These are phyloP conservation scores for Desoria tigrina DNA, from an alignment of 2,888 invertebrate genomes.

Conservation along the genomic window DNA sequence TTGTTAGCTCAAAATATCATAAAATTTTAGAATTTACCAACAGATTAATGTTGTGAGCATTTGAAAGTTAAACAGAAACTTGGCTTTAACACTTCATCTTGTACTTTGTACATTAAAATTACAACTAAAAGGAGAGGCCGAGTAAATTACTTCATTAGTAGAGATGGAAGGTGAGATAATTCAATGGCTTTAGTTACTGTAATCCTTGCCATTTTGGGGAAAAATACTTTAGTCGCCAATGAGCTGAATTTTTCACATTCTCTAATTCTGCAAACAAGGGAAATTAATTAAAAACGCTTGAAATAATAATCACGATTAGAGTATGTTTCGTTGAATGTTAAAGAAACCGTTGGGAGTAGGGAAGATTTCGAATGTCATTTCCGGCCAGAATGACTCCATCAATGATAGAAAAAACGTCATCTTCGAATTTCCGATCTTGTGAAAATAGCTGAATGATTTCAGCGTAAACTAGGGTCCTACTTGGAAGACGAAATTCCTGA, in stretches of 20 bases:
- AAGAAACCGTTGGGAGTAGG: slow-evolving; percentile 7
- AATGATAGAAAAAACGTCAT: slow-evolving; percentile 1
- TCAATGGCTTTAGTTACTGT: neutral
- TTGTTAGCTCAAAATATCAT: no score
- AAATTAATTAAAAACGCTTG: neutral
- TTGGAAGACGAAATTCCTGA: slow-evolving; percentile 4
- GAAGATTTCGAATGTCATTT: neutral
- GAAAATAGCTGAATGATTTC: neutral
- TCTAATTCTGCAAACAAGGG: neutral
- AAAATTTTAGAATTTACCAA: no score
- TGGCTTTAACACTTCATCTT: no score
- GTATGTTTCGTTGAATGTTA: no score
- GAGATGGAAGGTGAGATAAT: neutral
- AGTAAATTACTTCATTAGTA: no score
- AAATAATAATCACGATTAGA: no score
- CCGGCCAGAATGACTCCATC: slow-evolving; percentile 9
- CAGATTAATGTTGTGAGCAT: no score
- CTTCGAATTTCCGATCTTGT: neutral
- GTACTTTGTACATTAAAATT: no score
- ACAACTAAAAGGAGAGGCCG: no score
- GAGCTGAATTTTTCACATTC: neutral
- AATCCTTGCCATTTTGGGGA: neutral
- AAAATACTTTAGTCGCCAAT: neutral
- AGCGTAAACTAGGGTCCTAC: neutral
- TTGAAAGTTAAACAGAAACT: no score